These are phyloP conservation scores for Trichechus manatus DNA, from an alignment of 2,113 vertebrate genomes.

Conservation along the genomic window DNA sequence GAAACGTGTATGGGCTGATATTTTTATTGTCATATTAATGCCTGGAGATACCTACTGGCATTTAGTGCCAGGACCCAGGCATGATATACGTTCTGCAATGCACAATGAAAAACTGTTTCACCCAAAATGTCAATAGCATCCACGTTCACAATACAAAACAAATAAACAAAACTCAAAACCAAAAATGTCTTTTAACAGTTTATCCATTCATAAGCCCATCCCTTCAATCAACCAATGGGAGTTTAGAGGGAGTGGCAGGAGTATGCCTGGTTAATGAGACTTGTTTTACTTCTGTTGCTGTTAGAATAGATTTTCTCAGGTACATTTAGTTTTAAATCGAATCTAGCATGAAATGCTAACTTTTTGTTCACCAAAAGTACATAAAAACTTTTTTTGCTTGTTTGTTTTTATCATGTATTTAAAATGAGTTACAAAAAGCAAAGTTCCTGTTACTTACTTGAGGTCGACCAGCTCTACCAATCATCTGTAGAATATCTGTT, in stretches of 20 bases:
- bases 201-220: neutral
- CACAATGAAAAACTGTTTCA: conserved; percentile 31
- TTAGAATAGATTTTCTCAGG: conserved; percentile 22
- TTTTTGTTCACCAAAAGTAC: conserved; percentile 40
- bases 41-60: neutral
- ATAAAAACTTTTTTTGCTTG: neutral
- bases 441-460: conserved; percentile 89
- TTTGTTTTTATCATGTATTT: conserved; percentile 37
- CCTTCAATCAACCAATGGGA: neutral
- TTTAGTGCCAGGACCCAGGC: neutral
- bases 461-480: conserved; percentile 97
- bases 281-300: conserved; percentile 45
- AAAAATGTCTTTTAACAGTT: conserved; percentile 2
- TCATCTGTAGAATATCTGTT: conserved; percentile 98
- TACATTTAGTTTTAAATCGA: conserved; percentile 54
- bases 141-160: conserved; percentile 24
- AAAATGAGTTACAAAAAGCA: conserved; percentile 57
- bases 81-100: conserved; percentile 18
- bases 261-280: neutral
- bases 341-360: conserved; percentile 42
- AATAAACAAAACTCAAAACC: neutral
- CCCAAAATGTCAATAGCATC: conserved; percentile 9
- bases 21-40: conserved; percentile 60
- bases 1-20: neutral
- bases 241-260: neutral